A percentile compares a stretch with the other conserved stretches of the same genome.
Conservation (phyloP, 2,797 vertebrate species). For the Sebastiscus tertius region DNA sequence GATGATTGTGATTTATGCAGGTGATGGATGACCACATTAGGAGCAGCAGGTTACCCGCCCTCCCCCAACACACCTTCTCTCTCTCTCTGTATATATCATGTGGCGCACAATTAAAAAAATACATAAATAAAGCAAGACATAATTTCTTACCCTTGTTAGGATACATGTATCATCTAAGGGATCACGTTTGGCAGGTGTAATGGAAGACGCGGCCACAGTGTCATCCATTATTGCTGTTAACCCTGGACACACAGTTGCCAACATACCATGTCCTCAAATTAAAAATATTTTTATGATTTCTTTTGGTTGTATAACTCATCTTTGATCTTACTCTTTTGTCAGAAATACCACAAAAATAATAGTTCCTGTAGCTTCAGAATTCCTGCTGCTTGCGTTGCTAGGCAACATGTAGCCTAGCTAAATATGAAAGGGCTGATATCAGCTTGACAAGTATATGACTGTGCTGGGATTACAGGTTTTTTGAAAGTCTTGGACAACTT, state of each 20-base stretch:
- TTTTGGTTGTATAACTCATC: neutral
- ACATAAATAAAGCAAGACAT: conserved; percentile 15
- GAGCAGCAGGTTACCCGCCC: neutral
- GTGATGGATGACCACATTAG: conserved; percentile 74
- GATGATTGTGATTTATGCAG: conserved; percentile 61
- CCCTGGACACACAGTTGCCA: neutral
- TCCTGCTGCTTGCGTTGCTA: conserved; percentile 17
- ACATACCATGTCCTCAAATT: neutral
- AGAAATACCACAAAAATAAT: neutral
- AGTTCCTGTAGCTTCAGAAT: neutral
- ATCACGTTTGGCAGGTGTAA: neutral
- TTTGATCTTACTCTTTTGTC: neutral
- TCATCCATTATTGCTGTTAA: neutral
- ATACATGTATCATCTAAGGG: conserved; percentile 15
- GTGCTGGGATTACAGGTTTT: neutral
- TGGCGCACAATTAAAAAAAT: neutral
- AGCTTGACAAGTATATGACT: neutral
- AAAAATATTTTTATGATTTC: neutral
- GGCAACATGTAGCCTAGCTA: conserved; percentile 5
- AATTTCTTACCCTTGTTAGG: conserved; percentile 7
- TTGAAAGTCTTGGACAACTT: neutral
- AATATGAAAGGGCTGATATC: conserved; percentile 10
- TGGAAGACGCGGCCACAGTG: neutral
- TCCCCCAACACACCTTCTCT: neutral
- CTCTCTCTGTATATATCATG: conserved; percentile 37